phyloP scores from a whole-genome alignment of 2,797 vertebrate genomes.

The Aselliscus stoliczkanus region DNA sequence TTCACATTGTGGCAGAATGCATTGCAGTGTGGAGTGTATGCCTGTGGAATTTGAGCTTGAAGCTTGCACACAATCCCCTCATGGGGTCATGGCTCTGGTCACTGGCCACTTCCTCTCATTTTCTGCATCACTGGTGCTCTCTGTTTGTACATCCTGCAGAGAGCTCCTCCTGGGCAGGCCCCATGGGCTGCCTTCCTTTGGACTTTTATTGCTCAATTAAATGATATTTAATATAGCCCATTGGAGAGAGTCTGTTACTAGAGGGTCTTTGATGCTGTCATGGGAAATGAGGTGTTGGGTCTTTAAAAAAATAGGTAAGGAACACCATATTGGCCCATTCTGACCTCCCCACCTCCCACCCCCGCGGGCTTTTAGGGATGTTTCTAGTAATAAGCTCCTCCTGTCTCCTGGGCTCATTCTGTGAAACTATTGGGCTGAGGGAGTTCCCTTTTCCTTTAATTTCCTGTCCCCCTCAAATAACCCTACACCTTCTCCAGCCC shows the following conservation, averaged over 20 bases:
- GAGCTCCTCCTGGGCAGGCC: background rate
- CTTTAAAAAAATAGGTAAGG: background rate
- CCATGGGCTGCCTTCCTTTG: no score
- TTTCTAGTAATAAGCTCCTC: background rate
- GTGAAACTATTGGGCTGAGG: background rate
- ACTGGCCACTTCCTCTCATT: background rate
- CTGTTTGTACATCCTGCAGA: background rate
- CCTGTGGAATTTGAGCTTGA: background rate
- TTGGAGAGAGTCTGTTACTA: background rate
- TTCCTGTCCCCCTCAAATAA: background rate
- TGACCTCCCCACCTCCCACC: background rate
- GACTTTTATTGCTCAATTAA: background rate
- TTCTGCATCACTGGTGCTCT: background rate
- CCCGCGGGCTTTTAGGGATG: background rate
- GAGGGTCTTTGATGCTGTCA: background rate
- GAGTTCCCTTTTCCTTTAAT: background rate
- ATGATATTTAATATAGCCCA: background rate
- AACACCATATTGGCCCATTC: background rate
- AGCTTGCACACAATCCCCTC: background rate
- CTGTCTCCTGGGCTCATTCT: background rate
- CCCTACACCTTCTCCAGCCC: background rate
- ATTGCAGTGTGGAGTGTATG: fast-evolving
- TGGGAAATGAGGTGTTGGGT: background rate
- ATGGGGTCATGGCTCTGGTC: fast-evolving
- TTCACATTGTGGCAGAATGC: background rate